Percentiles rank a stretch among this genome's conserved stretches.
Evolutionary conservation across 2,113 vertebrate species (phyloP).

Genomic region (Glareola pratincola): DNA sequence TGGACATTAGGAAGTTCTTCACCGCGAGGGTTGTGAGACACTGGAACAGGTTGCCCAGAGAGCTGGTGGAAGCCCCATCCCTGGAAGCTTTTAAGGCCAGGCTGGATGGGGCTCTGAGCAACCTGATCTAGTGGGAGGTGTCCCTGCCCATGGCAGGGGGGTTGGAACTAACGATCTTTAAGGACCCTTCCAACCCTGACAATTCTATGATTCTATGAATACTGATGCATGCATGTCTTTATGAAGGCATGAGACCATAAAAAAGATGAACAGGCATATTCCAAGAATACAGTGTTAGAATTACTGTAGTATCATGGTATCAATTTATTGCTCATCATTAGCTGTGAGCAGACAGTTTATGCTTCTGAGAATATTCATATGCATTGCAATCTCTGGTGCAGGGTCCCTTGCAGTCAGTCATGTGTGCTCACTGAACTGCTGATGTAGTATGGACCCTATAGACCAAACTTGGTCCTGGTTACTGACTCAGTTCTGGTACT

Average conservation of each 20-base stretch:
- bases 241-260: background rate
- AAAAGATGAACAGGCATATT: fast-evolving
- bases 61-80: no score
- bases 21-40: no score
- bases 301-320: background rate
- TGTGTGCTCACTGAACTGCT: background rate
- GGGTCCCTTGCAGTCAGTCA: background rate
- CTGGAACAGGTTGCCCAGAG: no score
- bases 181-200: no score
- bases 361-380: background rate
- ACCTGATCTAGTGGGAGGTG: no score
- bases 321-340: background rate
- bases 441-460: background rate
- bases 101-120: no score
- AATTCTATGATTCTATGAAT: no score
- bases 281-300: background rate
- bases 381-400: background rate
- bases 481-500: background rate
- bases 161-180: no score
- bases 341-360: background rate
- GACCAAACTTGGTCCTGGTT: background rate
- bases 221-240: background rate
- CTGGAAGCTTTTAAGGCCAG: no score
- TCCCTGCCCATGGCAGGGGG: no score
- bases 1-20: no score